These are phyloP conservation scores for Eptesicus fuscus DNA, from an alignment of 2,113 vertebrate genomes.

Conservation along the genomic window DNA sequence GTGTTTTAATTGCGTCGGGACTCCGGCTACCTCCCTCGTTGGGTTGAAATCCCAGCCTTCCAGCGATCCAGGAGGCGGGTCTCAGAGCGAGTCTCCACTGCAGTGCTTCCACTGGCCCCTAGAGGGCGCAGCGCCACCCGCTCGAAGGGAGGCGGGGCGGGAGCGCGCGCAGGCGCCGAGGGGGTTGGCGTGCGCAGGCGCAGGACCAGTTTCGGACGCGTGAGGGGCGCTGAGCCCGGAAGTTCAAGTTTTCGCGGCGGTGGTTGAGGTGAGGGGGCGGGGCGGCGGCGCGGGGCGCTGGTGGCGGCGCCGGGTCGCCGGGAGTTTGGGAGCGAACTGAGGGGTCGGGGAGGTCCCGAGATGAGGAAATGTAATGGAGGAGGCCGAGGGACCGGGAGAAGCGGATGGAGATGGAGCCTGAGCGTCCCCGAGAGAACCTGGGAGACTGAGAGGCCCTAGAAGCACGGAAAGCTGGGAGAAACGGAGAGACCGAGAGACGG, in stretches of 20 bases:
- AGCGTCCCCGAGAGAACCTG: neutral
- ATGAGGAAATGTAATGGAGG: neutral
- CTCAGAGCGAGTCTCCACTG: rapidly evolving
- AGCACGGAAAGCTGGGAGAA: neutral
- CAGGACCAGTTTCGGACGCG: neutral
- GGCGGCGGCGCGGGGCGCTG: rapidly evolving
- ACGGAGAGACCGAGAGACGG: neutral
- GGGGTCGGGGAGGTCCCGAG: neutral
- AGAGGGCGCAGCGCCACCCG: neutral
- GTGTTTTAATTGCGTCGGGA: neutral
- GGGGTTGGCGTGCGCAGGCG: conserved; percentile 10
- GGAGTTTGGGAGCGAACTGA: rapidly evolving
- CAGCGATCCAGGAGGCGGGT: rapidly evolving
- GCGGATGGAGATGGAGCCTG: neutral
- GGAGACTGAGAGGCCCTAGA: neutral
- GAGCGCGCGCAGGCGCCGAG: neutral
- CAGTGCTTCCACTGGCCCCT: rapidly evolving
- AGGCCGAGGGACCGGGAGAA: neutral
- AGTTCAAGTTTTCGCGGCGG: neutral
- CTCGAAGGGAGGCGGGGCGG: neutral
- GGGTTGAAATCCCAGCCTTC: neutral
- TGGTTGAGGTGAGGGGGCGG: neutral
- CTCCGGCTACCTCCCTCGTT: neutral
- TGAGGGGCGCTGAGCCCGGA: neutral
- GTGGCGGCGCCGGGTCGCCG: rapidly evolving